phyloP scores from a whole-genome alignment of 2,797 vertebrate species.

The Coregonus sp. region DNA sequence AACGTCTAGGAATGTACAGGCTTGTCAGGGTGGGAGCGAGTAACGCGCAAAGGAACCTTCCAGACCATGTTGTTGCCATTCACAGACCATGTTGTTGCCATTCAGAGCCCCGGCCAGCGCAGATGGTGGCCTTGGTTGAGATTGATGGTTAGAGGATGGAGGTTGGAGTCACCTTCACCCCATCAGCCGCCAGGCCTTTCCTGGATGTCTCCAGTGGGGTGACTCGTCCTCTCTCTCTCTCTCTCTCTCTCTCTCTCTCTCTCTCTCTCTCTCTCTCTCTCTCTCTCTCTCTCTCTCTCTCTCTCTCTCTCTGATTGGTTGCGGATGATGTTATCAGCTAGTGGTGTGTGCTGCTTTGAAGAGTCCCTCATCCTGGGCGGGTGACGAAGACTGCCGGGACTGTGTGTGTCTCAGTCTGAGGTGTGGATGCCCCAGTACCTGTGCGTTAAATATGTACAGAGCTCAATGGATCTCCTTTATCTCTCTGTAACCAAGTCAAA shows the following conservation, averaged over 20 bases:
- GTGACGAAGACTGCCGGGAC: neutral
- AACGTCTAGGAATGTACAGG: conserved; percentile 9
- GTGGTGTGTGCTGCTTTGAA: conserved; percentile 1
- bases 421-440: neutral
- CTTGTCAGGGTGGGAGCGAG: neutral
- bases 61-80: neutral
- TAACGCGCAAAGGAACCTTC: neutral
- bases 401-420: neutral
- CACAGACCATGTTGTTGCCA: too few relatives aligned
- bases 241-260: neutral
- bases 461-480: conserved; percentile 22
- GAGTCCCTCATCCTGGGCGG: neutral
- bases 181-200: neutral
- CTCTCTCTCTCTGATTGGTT: neutral
- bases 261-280: neutral
- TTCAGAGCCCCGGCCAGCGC: neutral
- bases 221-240: neutral
- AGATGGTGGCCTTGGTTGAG: conserved; percentile 10
- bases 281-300: neutral
- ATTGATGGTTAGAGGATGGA: conserved; percentile 6
- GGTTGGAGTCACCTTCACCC: neutral
- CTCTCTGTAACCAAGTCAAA: neutral
- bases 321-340: neutral
- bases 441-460: too few relatives aligned
- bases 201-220: neutral